A percentile compares a stretch with the other conserved stretches of the same genome.
Conservation (phyloP, 2,888 invertebrate genomes). For the Mechanitis messenoides region DNA sequence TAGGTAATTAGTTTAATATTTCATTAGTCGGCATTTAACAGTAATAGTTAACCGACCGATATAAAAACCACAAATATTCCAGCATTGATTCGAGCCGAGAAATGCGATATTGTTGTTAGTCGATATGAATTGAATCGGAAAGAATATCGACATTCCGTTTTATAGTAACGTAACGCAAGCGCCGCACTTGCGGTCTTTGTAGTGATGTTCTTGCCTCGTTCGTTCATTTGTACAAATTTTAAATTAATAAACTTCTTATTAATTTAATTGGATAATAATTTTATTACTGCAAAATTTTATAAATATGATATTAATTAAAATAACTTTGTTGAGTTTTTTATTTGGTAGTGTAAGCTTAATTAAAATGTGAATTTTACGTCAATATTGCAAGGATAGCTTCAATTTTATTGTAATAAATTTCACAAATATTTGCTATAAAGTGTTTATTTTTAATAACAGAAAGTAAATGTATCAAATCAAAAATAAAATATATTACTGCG, state of each 20-base stretch:
- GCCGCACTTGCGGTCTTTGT: conserved; percentile 52
- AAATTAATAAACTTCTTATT: too few species aligned
- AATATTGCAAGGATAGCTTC: too few species aligned
- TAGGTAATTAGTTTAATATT: neutral
- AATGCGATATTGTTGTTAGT: conserved; percentile 47
- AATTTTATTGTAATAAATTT: too few species aligned
- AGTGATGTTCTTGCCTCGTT: conserved; percentile 35
- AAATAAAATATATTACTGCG: neutral
- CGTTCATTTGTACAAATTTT: neutral
- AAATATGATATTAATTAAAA: too few species aligned
- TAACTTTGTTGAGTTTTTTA: too few species aligned
- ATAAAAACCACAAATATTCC: conserved; percentile 30
- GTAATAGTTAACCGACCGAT: conserved; percentile 21
- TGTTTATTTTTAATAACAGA: too few species aligned
- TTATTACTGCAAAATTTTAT: too few species aligned
- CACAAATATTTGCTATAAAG: too few species aligned
- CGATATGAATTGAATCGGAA: conserved; percentile 49
- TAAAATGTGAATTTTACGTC: too few species aligned
- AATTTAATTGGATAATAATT: too few species aligned
- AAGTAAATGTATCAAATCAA: too few species aligned
- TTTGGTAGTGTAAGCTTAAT: too few species aligned
- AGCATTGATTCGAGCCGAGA: conserved; percentile 32
- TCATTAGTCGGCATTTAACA: conserved; percentile 16
- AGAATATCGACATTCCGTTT: conserved; percentile 51
- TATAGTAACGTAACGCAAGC: conserved; percentile 47